These are phyloP conservation scores for Himalopsyche tibetana DNA, from an alignment of 2,888 invertebrate genomes.

Conservation along the genomic window DNA sequence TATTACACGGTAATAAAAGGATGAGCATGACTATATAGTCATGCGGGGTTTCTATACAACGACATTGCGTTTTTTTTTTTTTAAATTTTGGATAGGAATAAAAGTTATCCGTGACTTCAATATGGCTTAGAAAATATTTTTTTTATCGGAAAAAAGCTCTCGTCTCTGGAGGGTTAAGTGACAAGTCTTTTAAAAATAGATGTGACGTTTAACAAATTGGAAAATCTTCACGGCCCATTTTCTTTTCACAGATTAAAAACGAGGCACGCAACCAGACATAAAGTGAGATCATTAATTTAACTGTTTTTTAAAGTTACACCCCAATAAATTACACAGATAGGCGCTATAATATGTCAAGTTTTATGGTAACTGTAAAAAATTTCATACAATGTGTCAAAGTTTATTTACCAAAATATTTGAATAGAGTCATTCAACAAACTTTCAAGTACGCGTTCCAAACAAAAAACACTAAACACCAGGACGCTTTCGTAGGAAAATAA, in stretches of 20 bases:
- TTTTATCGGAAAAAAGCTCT: no score
- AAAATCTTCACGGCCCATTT: constrained; percentile 27
- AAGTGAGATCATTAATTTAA: constrained; percentile 37
- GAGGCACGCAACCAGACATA: constrained; percentile 23
- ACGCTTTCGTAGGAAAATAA: background rate
- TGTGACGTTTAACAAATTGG: constrained; percentile 33
- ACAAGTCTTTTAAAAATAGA: constrained; percentile 35
- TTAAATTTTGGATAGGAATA: no score
- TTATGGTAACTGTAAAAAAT: constrained; percentile 18
- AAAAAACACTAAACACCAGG: background rate
- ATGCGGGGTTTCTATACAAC: no score
- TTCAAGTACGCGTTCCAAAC: constrained; percentile 19
- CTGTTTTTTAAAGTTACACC: constrained; percentile 32
- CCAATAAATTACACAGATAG: constrained; percentile 28
- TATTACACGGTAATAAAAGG: no score
- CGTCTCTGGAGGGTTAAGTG: no score
- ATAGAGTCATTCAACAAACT: constrained; percentile 16
- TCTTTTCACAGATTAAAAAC: constrained; percentile 27
- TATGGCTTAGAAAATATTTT: no score
- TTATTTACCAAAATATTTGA: constrained; percentile 24
- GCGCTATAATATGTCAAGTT: background rate
- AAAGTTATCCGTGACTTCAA: no score
- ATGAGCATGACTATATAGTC: no score
- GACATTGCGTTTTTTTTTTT: no score
- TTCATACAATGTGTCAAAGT: constrained; percentile 39